Evolutionary conservation across 2,113 vertebrate genomes (phyloP), one percentile per base, ranked within the genome.

Genomic region (Machaerirhynchus nigripectus): DNA sequence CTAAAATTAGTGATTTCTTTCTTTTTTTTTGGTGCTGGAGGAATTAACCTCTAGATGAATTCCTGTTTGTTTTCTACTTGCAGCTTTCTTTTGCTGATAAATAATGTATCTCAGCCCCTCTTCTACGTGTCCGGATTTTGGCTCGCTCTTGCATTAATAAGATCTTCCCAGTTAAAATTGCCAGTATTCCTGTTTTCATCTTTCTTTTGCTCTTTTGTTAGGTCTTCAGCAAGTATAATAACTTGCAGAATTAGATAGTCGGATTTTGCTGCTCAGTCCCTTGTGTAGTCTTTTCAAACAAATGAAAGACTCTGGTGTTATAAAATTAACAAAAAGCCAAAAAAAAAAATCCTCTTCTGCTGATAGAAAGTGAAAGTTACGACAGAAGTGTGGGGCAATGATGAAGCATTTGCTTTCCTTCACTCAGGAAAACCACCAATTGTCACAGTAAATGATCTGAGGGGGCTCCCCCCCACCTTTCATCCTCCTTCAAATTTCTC

Each of bases 381-480:
- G 7, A 21, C 8, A 37, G 37, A 81, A 77, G 53, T n/a, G 13
- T 49, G 16, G 14, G 27, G 10, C 24, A 75, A 30, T 40, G 84
- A 39, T 20, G 42, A 89, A 77, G 3, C 12, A 24, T 63, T 71
- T 59, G 4, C 10, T 82, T 49, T 16, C 5, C 26, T 59, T 83
- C 7, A 22, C 7, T 37, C 44, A 39, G 20, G 8, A 84, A 82
- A 92, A 86, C 28, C 9, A 15, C 1, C 13, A 35, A 27, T 37
- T 11, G 4, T 19, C 19, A 42, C 2, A 5, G 37, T 35, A 77
- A 80, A 69, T 11, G 2, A 15, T 27, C 31, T 64, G 21, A 55
- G 33, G 7, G 7, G 3, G 10, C 52, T 20, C 4, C 7, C 1
- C 7, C 4, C 4, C 6, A 19, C 18, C 22, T 64, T 71, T 65